Percentiles rank a stretch among this genome's conserved stretches.
Conservation (phyloP, 2,888 invertebrate genomes). For the Petrolisthes cinctipes region DNA sequence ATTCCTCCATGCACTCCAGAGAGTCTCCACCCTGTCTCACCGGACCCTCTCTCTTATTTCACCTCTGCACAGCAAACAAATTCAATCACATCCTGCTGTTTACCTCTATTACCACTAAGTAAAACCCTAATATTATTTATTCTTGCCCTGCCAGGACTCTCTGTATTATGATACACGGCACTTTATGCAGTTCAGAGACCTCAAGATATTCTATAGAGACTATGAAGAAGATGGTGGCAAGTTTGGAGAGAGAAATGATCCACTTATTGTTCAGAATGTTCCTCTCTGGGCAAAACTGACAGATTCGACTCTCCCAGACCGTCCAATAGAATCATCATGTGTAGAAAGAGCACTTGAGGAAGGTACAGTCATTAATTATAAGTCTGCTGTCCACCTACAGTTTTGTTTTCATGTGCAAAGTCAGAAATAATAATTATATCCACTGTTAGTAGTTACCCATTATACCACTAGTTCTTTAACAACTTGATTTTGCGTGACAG, state of each 20-base stretch:
- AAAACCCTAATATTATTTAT: too few species aligned
- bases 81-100: neutral
- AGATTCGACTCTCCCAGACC: neutral
- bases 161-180: conserved; percentile 61
- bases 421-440: too few species aligned
- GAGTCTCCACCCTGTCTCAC: neutral
- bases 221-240: conserved; percentile 47
- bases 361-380: neutral
- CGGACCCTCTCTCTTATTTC: neutral
- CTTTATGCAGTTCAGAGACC: conserved; percentile 56
- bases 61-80: neutral
- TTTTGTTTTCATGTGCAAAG: too few species aligned
- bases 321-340: neutral
- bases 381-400: too few species aligned
- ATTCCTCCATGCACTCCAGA: too few species aligned
- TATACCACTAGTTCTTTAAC: too few species aligned
- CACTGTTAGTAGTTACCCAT: too few species aligned
- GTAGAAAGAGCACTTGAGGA: conserved; percentile 20
- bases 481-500: too few species aligned
- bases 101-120: neutral
- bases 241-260: conserved; percentile 49
- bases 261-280: conserved; percentile 55
- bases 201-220: conserved; percentile 54
- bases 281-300: conserved; percentile 48
- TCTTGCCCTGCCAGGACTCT: conserved; percentile 42